Evolutionary conservation across 2,888 invertebrate genomes (phyloP).

Genomic region (Emmelina monodactyla): DNA sequence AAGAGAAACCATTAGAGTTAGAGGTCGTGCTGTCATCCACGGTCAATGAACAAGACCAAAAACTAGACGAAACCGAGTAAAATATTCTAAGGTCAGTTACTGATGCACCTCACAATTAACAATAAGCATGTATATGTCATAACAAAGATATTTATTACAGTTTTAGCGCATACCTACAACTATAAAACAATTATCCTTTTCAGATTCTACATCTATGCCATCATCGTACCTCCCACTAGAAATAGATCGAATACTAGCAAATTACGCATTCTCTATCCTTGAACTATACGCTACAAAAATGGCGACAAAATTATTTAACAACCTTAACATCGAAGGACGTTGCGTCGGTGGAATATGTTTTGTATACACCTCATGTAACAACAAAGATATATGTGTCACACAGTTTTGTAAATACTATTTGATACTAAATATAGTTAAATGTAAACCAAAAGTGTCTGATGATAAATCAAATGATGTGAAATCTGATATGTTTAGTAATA

Average conservation of each 20-base stretch:
- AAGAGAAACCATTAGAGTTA: constrained; percentile 36
- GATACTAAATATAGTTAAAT: constrained; percentile 25
- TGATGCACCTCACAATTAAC: too few species aligned
- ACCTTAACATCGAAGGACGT: constrained; percentile 26
- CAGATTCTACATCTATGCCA: too few species aligned
- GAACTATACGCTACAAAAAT: constrained; percentile 27
- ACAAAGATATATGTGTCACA: constrained; percentile 22
- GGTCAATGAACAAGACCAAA: too few species aligned
- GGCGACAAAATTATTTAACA: constrained; percentile 27
- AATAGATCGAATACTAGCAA: constrained; percentile 20
- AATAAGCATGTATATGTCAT: too few species aligned
- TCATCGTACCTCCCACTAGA: neutral
- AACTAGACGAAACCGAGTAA: too few species aligned
- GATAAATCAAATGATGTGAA: too few species aligned
- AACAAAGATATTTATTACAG: too few species aligned
- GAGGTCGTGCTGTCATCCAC: constrained; percentile 44
- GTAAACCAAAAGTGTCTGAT: constrained; percentile 17
- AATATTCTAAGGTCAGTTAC: too few species aligned
- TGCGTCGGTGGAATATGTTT: constrained; percentile 34
- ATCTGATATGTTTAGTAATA: constrained; percentile 13
- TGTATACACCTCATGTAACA: constrained; percentile 23
- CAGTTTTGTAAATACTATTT: constrained; percentile 31
- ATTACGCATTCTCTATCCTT: constrained; percentile 24
- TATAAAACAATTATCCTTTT: too few species aligned
- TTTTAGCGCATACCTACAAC: too few species aligned